Evolutionary conservation across 2,888 invertebrate genomes (phyloP).

Genomic region (Noctua janthina): DNA sequence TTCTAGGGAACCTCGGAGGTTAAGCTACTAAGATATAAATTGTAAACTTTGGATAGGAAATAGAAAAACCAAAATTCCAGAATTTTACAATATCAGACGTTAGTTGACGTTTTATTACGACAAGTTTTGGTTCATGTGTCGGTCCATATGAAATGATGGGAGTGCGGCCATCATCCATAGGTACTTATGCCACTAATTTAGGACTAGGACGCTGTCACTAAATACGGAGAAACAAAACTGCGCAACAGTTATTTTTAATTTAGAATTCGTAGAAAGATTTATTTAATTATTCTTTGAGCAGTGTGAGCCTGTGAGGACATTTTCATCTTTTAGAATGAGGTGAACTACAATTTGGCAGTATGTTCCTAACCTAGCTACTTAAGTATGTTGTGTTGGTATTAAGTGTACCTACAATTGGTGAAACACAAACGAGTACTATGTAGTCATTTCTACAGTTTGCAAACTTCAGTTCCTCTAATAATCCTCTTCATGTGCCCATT

Average conservation of each 20-base stretch:
- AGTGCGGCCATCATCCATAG: not conserved
- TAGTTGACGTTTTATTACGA: not conserved
- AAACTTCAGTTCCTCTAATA: slow-evolving; percentile 44
- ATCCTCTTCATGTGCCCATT: slow-evolving; percentile 29
- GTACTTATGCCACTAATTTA: slow-evolving; percentile 15
- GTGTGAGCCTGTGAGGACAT: not conserved
- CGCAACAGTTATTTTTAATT: slow-evolving; percentile 37
- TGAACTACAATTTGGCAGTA: slow-evolving; percentile 6
- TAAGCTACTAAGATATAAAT: not conserved
- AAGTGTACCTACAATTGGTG: not conserved
- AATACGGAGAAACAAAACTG: slow-evolving; percentile 37
- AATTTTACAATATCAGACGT: not conserved
- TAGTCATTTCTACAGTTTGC: not conserved
- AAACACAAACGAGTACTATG: not conserved
- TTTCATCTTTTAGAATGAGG: slow-evolving; percentile 9
- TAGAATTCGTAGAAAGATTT: slow-evolving; percentile 34
- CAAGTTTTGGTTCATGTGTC: not conserved
- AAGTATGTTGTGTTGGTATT: not conserved
- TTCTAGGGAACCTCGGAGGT: too few relatives aligned
- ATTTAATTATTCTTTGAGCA: slow-evolving; percentile 8
- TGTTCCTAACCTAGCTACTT: not conserved
- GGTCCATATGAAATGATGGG: not conserved
- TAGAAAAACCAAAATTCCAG: not conserved
- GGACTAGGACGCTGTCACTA: slow-evolving; percentile 16
- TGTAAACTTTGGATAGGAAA: not conserved